A percentile compares a stretch with the other conserved stretches of the same genome.
phyloP scores from a whole-genome alignment of 2,797 vertebrate species.

The Alfaro cultratus region DNA sequence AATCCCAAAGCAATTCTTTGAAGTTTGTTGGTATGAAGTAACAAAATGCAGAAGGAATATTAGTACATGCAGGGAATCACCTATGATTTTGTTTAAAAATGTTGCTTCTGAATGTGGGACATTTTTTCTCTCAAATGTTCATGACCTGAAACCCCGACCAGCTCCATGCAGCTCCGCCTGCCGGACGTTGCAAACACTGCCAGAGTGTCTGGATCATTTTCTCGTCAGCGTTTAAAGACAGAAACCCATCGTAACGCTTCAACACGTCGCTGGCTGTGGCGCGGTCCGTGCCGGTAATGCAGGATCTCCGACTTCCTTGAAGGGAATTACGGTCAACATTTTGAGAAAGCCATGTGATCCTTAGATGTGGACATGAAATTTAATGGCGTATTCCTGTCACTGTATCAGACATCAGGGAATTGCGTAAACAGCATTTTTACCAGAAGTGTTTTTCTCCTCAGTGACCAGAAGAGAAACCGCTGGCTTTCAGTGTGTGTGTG shows the following conservation, averaged over 20 bases:
- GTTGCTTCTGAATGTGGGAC: neutral
- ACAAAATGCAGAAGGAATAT: neutral
- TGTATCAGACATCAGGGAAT: slow-evolving; percentile 43
- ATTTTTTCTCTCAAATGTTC: neutral
- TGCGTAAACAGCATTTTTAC: slow-evolving; percentile 59
- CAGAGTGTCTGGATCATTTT: neutral
- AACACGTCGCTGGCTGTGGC: neutral
- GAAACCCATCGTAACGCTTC: neutral
- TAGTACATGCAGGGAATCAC: neutral
- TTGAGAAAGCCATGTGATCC: slow-evolving; percentile 15
- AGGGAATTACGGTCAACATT: slow-evolving; percentile 22
- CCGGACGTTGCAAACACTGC: neutral
- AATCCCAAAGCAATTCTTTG: neutral
- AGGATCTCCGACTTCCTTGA: slow-evolving; percentile 31
- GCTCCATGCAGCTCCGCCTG: neutral
- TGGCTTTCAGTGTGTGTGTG: slow-evolving; percentile 36
- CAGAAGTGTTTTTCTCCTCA: slow-evolving; percentile 57
- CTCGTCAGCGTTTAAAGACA: neutral
- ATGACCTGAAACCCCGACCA: neutral
- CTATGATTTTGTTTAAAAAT: neutral
- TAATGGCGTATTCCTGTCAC: slow-evolving; percentile 51
- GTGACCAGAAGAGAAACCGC: slow-evolving; percentile 64
- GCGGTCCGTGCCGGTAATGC: neutral
- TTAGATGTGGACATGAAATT: slow-evolving; percentile 15
- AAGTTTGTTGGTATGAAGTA: neutral